phyloP scores from a whole-genome alignment of 2,113 vertebrate genomes.

The Bucco capensis region DNA sequence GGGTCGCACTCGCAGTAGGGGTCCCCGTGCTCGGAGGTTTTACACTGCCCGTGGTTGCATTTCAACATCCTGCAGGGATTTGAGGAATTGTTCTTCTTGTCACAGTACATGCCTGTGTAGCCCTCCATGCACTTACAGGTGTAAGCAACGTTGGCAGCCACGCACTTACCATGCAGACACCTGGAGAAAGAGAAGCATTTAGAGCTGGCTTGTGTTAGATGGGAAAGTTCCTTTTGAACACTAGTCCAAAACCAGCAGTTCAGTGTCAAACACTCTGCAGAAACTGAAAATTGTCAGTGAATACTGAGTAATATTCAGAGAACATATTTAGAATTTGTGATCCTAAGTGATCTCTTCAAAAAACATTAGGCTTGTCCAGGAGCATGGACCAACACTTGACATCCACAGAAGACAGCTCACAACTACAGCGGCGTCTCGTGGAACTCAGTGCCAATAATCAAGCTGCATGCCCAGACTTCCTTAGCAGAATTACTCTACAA shows the following conservation, averaged over 20 bases:
- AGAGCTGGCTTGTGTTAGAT: background rate
- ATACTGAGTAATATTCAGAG: background rate
- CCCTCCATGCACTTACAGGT: constrained; percentile 86
- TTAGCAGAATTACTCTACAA: background rate
- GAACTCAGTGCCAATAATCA: background rate
- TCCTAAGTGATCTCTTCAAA: background rate
- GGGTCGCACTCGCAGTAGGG: constrained; percentile 86
- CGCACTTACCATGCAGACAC: constrained; percentile 86
- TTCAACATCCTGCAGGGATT: constrained; percentile 81
- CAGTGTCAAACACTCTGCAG: background rate
- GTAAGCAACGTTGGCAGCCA: constrained; percentile 76
- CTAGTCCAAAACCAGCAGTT: background rate
- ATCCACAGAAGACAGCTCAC: background rate
- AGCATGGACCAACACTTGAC: background rate
- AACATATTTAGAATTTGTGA: background rate
- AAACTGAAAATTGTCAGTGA: background rate
- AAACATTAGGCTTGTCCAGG: fast-evolving
- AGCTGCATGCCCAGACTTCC: background rate
- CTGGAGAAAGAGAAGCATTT: constrained; percentile 67
- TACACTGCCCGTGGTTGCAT: constrained; percentile 89
- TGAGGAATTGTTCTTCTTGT: constrained; percentile 80
- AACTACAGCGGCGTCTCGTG: background rate
- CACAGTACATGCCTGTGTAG: constrained; percentile 84
- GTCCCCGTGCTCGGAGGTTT: constrained; percentile 77
- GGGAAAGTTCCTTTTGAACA: background rate